phyloP scores from a whole-genome alignment of 2,797 vertebrate species.

The Momotus momota region DNA sequence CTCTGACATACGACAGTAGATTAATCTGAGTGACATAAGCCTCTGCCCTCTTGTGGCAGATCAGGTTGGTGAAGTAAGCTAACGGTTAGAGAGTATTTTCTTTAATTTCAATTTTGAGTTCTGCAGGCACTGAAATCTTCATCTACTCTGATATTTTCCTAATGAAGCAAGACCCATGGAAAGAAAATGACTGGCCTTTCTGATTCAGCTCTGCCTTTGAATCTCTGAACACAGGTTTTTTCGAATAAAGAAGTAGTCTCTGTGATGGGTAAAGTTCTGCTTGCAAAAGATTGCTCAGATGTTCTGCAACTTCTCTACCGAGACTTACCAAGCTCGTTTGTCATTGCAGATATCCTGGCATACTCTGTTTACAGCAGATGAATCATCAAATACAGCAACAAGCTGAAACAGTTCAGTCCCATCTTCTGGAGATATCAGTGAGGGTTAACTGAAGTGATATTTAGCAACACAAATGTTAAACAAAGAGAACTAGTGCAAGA shows the following conservation, averaged over 20 bases:
- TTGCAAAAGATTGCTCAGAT: background rate
- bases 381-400: background rate
- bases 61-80: background rate
- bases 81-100: background rate
- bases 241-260: background rate
- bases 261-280: background rate
- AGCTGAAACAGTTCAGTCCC: background rate
- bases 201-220: background rate
- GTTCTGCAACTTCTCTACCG: background rate
- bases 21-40: conserved; percentile 20
- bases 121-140: background rate
- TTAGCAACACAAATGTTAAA: background rate
- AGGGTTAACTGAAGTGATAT: background rate
- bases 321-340: background rate
- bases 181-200: background rate
- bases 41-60: conserved; percentile 63
- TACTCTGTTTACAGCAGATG: background rate
- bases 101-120: background rate
- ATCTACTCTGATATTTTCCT: background rate
- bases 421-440: background rate
- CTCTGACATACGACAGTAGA: background rate
- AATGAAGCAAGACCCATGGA: background rate
- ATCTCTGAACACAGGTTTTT: background rate
- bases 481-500: background rate
- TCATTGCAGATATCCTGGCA: background rate